Base-by-base conservation (phyloP, 2,797 vertebrate species). In the Enteromius radiatus region DNA sequence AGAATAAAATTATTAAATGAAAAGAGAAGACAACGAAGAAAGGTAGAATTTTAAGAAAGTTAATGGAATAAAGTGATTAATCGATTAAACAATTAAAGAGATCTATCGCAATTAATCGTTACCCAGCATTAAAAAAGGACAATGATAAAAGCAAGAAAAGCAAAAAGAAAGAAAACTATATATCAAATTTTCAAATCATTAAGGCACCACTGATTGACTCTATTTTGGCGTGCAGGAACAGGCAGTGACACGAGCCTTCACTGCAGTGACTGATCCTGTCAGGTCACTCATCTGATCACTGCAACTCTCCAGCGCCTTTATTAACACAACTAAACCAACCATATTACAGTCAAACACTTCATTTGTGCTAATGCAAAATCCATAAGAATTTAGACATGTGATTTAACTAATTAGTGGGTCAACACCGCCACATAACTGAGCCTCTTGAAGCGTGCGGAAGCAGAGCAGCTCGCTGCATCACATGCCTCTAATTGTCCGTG, bases 241-340 rank as follows among this genome's bases (percentile, higher is more conserved):
- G 36, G 17, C 19, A 23, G 23, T 28, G 23, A 5, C 7, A 43
- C 2, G 15, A 28, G 41, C 68, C 41, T 23, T 70, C 15, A 28
- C 41, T 28, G 68, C 38, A n/a, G 26, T 78, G 56, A 73, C 70
- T 43, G 45, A 84, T 84, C 64, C 59, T 79, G 75, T 78, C 45
- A 33, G 38, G 61, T 68, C 86, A 85, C 54, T 90, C 89, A 21
- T 74, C 85, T 88, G 82, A 89, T 38, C 43, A 38, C 69, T 49
- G 68, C 1, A 68, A 28, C 71, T 33, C 31, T 82, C 71, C 76
- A 84, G n/a, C 67, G 59, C 87, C 90, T 90, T 89, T 89, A 92
- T 90, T 89, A 84, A 84, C 87, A 85, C 81, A 84, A 88, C 88
- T 90, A 79, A 85, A 87, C 87, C 21, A 36, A n/a, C 68, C 36